Conservation (phyloP, 2,888 invertebrate species). For the Sycophila texana region DNA sequence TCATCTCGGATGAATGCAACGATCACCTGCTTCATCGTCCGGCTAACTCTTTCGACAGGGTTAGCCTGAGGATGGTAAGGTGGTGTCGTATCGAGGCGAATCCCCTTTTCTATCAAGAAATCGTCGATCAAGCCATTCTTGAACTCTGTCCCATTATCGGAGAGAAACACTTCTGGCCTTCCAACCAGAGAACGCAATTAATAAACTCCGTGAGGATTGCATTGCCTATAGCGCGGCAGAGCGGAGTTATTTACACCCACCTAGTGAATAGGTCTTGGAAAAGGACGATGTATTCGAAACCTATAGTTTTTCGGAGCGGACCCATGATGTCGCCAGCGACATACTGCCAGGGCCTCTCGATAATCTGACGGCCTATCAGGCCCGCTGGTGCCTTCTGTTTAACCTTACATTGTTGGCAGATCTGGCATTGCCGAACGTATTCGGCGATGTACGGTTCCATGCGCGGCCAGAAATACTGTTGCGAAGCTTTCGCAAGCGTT, state of each 20-base stretch:
- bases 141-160: not conserved
- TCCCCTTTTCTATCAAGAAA: too few relatives aligned
- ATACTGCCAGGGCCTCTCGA: not conserved
- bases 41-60: not conserved
- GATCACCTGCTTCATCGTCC: not conserved
- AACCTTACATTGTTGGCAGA: constrained; percentile 5
- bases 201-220: not conserved
- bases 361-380: not conserved
- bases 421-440: not conserved
- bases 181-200: not conserved
- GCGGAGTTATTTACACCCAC: not conserved
- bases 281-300: not conserved
- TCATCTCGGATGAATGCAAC: not conserved
- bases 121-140: not conserved
- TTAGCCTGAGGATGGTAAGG: not conserved
- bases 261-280: not conserved
- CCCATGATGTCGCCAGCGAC: not conserved
- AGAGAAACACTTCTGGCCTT: not conserved
- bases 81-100: not conserved
- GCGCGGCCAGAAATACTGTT: not conserved
- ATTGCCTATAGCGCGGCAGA: not conserved
- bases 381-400: not conserved
- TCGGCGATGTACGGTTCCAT: not conserved
- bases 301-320: not conserved
- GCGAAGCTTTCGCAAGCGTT: not conserved